Conservation (phyloP, 2,888 invertebrate genomes). For the Sthenelais limicola region DNA sequence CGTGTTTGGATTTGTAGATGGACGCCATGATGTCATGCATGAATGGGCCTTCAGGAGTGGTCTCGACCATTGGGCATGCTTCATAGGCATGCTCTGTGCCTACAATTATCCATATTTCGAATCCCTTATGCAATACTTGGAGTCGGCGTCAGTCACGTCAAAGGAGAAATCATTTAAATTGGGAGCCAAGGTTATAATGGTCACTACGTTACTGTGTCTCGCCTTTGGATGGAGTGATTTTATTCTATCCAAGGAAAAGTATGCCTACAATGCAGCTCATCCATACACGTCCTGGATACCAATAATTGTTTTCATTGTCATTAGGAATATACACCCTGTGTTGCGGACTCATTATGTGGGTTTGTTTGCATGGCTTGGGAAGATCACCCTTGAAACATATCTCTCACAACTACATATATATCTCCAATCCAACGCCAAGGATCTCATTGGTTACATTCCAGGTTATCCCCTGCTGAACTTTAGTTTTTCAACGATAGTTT, state of each 20-base stretch:
- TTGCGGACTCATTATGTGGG: conserved; percentile 55
- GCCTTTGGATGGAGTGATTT: not conserved
- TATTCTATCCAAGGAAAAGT: conserved; percentile 50
- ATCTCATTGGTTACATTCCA: conserved; percentile 57
- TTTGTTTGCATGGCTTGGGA: conserved; percentile 60
- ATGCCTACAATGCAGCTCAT: conserved; percentile 56
- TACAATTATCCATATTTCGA: conserved; percentile 63
- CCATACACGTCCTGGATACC: conserved; percentile 59
- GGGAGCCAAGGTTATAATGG: not conserved
- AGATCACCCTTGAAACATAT: conserved; percentile 65
- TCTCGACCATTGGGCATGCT: conserved; percentile 63
- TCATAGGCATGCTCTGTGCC: conserved; percentile 63
- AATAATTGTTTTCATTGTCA: conserved; percentile 56
- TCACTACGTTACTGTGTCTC: not conserved
- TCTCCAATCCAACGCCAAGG: conserved; percentile 62
- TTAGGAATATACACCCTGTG: conserved; percentile 57
- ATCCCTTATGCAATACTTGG: conserved; percentile 54
- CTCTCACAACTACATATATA: conserved; percentile 63
- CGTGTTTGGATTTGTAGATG: conserved; percentile 55
- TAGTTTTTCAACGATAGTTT: conserved; percentile 57
- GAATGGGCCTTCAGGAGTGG: conserved; percentile 61
- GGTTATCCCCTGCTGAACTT: conserved; percentile 60
- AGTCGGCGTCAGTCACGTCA: conserved; percentile 29
- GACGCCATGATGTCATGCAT: conserved; percentile 54
- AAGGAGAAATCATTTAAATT: conserved; percentile 4